Conservation (phyloP, 35 echinoderm and acorn worm species). For the Nesometra sesokonis region DNA sequence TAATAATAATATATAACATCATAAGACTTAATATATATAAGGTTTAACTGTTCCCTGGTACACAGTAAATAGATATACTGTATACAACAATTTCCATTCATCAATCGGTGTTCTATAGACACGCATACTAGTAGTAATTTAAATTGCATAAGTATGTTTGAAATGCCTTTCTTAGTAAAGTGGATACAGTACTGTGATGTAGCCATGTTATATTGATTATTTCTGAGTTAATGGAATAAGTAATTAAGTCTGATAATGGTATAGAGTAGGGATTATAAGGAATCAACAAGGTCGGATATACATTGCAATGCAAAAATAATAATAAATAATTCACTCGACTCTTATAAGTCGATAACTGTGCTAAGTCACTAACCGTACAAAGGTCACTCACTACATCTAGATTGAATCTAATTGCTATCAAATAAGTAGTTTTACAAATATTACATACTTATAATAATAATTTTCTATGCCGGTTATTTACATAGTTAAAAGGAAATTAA, state of each 20-base stretch:
- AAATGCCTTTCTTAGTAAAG: no score
- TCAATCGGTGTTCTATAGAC: no score
- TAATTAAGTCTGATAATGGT: neutral
- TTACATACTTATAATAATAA: neutral
- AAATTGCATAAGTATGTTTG: no score
- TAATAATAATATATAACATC: no score
- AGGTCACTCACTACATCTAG: neutral
- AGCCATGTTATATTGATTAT: neutral
- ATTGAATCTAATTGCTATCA: neutral
- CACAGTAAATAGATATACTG: no score
- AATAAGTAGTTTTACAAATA: neutral
- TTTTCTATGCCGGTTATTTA: no score
- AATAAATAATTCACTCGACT: neutral
- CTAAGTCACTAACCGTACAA: neutral
- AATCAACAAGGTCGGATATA: neutral
- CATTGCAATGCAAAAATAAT: neutral
- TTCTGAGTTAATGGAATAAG: neutral
- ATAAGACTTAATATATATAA: no score
- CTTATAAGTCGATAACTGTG: neutral
- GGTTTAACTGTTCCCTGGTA: no score
- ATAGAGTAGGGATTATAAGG: neutral
- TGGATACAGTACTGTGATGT: no score
- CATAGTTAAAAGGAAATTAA: no score
- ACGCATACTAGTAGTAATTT: no score
- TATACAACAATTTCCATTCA: no score